phyloP scores from a whole-genome alignment of 2,888 invertebrate species.

The Sesia bembeciformis region DNA sequence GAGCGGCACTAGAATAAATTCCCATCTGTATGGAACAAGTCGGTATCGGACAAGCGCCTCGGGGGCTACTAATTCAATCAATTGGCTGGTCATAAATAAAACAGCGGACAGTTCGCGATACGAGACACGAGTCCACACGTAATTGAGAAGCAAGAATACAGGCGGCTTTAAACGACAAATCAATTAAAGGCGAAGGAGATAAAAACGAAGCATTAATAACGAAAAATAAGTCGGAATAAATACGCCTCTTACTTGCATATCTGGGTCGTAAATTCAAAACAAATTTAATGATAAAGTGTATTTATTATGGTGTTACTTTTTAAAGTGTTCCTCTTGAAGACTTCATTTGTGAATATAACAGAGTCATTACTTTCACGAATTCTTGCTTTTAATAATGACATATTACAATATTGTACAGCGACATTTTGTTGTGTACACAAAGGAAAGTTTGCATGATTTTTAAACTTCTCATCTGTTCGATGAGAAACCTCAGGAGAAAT shows the following conservation, averaged over 20 bases:
- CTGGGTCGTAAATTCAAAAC: conserved; percentile 30
- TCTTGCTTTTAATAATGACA: neutral
- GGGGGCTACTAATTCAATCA: conserved; percentile 71
- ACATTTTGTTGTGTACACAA: too few relatives aligned
- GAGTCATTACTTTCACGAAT: neutral
- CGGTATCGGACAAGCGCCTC: conserved; percentile 53
- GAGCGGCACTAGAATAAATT: conserved; percentile 46
- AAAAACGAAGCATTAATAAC: conserved; percentile 63
- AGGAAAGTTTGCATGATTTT: too few relatives aligned
- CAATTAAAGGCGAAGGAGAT: conserved; percentile 59
- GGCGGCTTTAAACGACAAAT: conserved; percentile 62
- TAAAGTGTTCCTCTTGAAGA: neutral
- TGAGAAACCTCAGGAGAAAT: too few relatives aligned
- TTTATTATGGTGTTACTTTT: neutral
- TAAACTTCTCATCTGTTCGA: too few relatives aligned
- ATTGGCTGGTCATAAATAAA: conserved; percentile 67
- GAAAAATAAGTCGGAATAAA: conserved; percentile 35
- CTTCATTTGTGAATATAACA: neutral
- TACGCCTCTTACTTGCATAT: conserved; percentile 2
- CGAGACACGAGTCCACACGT: conserved; percentile 44
- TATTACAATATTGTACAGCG: neutral
- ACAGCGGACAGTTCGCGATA: conserved; percentile 56
- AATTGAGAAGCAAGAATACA: conserved; percentile 63
- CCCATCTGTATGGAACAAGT: conserved; percentile 42
- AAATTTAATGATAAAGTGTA: conserved; percentile 20